These are phyloP conservation scores for Odontamblyopus rebecca DNA, from an alignment of 2,797 vertebrate genomes.

Conservation along the genomic window DNA sequence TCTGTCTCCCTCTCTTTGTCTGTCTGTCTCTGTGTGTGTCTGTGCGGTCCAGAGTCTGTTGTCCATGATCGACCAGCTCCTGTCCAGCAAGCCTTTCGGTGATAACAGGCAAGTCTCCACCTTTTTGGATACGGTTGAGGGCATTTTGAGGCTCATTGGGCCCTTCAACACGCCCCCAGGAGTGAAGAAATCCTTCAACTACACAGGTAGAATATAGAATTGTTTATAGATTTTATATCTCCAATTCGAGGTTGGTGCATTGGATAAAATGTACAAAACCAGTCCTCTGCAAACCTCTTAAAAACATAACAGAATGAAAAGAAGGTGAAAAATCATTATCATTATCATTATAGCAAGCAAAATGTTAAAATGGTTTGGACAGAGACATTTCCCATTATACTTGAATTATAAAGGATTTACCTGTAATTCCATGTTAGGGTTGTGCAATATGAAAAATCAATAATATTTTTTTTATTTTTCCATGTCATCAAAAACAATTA, in stretches of 20 bases:
- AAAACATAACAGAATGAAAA: too few species aligned
- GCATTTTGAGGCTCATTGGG: slow-evolving; percentile 43
- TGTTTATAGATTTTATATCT: background rate
- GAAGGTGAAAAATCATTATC: too few species aligned
- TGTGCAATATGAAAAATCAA: too few species aligned
- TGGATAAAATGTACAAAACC: background rate
- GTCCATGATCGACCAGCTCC: slow-evolving; percentile 48
- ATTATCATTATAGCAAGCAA: too few species aligned
- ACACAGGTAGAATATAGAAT: slow-evolving; percentile 57
- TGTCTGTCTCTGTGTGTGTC: slow-evolving; percentile 1
- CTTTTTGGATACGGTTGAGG: slow-evolving; percentile 66
- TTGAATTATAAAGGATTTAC: background rate
- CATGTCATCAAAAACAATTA: too few species aligned
- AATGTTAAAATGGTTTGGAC: too few species aligned
- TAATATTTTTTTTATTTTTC: too few species aligned
- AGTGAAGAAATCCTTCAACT: background rate
- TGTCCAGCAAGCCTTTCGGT: slow-evolving; percentile 29
- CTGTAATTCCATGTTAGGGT: background rate
- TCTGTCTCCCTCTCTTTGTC: background rate
- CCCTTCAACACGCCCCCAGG: slow-evolving; percentile 20
- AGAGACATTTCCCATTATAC: background rate
- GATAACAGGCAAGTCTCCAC: slow-evolving; percentile 53
- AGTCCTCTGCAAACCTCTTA: too few species aligned
- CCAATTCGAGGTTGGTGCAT: background rate
- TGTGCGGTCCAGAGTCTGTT: slow-evolving; percentile 55